Evolutionary conservation across 2,113 vertebrate species (phyloP), one percentile per base, ranked within the genome.

Genomic region (Cebidichthys violaceus): DNA sequence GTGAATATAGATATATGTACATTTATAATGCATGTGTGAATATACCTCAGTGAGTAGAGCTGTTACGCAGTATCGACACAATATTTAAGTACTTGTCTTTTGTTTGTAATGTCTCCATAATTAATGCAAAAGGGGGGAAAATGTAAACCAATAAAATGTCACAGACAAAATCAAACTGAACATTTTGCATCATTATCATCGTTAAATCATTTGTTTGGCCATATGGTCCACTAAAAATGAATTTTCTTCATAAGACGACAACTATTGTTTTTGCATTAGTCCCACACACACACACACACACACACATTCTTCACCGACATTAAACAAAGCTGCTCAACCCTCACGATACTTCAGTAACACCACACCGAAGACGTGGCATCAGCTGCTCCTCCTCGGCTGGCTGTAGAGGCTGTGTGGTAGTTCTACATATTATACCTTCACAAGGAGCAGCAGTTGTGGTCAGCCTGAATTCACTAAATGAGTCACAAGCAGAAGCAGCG

Each of bases 401-500:
- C 11, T n/a, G n/a, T n/a, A n/a, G n/a, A 50, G 3, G 39, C 29
- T 2, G 27, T 60, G 5, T 35, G 13, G 13, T 24, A 54, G 20
- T 6, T n/a, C 47, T 4, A 0, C 1, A 13, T 41, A 24, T 41
- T 7, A 14, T 11, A 18, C 0, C 55, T 6, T 60, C 52, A 37
- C 0, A 18, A 55, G 13, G 7, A 29, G 8, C 9, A 4, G 11
- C 31, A 4, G 33, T 8, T 45, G 45, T 8, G 47, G 47, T 82
- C 57, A 66, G 55, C 31, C 55, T 18, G 9, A 77, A 64, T 18
- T 77, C 37, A 35, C 37, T 22, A 29, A 24, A 77, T 77, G 81
- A 82, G n/a, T 76, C 71, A 82, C 24, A 15, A 13, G 18, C 11
- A 0, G 9, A 31, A 33, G 1, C 9, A 27, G 2, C 9, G 2